Evolutionary conservation across 1,140 invertebrate species (phyloP).

Genomic region (Andrena cerasifolii): DNA sequence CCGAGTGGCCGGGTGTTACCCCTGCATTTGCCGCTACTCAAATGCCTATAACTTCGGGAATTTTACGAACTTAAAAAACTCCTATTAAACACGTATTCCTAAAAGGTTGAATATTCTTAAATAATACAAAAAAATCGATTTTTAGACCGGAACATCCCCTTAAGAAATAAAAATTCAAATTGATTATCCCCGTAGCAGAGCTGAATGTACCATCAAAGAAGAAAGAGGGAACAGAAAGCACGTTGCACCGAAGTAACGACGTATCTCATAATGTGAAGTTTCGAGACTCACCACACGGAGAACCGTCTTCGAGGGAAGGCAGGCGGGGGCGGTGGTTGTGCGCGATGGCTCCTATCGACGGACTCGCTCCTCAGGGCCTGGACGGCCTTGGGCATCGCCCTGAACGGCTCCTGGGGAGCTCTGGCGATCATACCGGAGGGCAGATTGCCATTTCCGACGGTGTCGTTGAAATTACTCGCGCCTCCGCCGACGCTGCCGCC

Average conservation of each 20-base stretch:
- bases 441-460: conserved; percentile 61
- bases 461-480: conserved; percentile 66
- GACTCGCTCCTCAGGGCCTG: conserved; percentile 79
- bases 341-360: conserved; percentile 77
- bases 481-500: conserved; percentile 58
- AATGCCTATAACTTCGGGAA: too few species aligned
- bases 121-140: too few species aligned
- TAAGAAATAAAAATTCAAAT: too few species aligned
- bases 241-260: too few species aligned
- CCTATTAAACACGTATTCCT: too few species aligned
- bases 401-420: conserved; percentile 73
- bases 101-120: too few species aligned
- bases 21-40: too few species aligned
- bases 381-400: conserved; percentile 77
- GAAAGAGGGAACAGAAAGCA: neutral
- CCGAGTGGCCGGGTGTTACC: too few species aligned
- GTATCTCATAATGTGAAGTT: conserved; percentile 5
- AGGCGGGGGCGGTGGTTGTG: conserved; percentile 77
- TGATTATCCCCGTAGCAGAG: too few species aligned
- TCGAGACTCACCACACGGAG: conserved; percentile 82
- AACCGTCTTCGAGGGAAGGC: conserved; percentile 81
- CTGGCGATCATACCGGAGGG: conserved; percentile 56
- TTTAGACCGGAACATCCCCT: too few species aligned
- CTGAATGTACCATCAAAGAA: too few species aligned
- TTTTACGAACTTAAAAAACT: too few species aligned